These are phyloP conservation scores for Lethenteron reissneri DNA, from an alignment of 2,113 vertebrate species.

Conservation along the genomic window DNA sequence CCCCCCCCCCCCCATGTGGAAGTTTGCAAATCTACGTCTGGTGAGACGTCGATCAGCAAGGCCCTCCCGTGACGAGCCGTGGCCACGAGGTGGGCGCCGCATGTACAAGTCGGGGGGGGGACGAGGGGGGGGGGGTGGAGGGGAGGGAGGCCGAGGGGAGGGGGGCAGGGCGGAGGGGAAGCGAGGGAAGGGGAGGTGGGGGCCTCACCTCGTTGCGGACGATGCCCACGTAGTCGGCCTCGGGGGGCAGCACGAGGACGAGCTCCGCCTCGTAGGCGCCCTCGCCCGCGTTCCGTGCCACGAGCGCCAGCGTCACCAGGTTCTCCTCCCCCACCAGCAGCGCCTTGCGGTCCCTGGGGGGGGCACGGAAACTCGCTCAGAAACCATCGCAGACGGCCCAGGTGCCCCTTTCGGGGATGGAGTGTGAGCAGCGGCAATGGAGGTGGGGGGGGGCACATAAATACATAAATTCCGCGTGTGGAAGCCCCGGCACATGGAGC, in stretches of 20 bases:
- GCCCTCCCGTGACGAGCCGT: too few relatives aligned
- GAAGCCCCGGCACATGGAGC: too few relatives aligned
- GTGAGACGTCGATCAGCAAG: too few relatives aligned
- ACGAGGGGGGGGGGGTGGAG: too few relatives aligned
- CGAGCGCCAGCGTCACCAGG: conserved; percentile 44
- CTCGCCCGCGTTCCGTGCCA: conserved; percentile 49
- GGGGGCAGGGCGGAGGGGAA: too few relatives aligned
- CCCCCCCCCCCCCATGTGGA: too few relatives aligned
- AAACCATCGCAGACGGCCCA: not conserved
- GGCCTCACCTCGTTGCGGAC: conserved; percentile 31
- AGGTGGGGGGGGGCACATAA: not conserved
- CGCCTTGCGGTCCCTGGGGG: conserved; percentile 33
- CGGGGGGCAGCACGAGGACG: conserved; percentile 40
- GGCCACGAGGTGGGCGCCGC: too few relatives aligned
- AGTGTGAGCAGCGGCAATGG: not conserved
- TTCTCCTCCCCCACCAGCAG: conserved; percentile 60
- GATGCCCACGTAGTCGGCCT: conserved; percentile 58
- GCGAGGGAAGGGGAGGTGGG: not conserved
- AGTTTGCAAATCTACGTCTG: too few relatives aligned
- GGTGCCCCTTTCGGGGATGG: too few relatives aligned
- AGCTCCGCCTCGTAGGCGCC: conserved; percentile 71
- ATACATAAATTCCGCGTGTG: too few relatives aligned
- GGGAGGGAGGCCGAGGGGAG: too few relatives aligned
- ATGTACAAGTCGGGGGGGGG: too few relatives aligned
- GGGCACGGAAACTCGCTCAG: conserved; percentile 1